Evolutionary conservation across 2,888 invertebrate genomes (phyloP), one percentile per base, ranked within the genome.

Genomic region (Thysanoteuthis rhombus): DNA sequence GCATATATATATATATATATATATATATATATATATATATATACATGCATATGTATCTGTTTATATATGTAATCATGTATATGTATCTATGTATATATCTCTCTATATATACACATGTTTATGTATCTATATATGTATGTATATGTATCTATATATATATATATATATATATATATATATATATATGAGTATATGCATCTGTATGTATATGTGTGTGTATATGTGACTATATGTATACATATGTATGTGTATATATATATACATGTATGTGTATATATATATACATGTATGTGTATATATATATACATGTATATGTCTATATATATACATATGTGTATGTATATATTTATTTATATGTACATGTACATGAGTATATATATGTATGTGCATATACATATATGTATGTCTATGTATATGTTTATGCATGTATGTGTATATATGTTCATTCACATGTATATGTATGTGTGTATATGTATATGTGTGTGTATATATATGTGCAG

Each of bases 261-360:
- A 89, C n/a, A 89, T 89, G n/a, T 89, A 89, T 89, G n/a, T 89
- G n/a, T 89, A 89, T 89, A 89, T 89, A 89, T 89, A 89, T 89
- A 89, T 89, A 89, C 22, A 89, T n/a, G n/a, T n/a, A 38, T 16
- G n/a, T n/a, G n/a, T n/a, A 89, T n/a, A 38, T 36, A 89, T 89
- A 89, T n/a, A 89, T 89, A 89, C n/a, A n/a, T 89, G 22, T 89
- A 89, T 89, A 89, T 89, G n/a, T 36, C 0, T n/a, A 32, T n/a
- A 89, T 89, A 89, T n/a, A 89, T 28, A 89, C 22, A 38, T 16
- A 89, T 89, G 16, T 89, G 16, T 89, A 89, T 89, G 36, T 89
- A 16, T 89, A 89, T 89, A 89, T 89, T 10, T 89, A 89, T 89
- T 10, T 89, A 89, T 89, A 89, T 16, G 19, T 16, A 89, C 36